Evolutionary conservation across 1,140 invertebrate species (phyloP).

Genomic region (Rhyacophila brunnea): DNA sequence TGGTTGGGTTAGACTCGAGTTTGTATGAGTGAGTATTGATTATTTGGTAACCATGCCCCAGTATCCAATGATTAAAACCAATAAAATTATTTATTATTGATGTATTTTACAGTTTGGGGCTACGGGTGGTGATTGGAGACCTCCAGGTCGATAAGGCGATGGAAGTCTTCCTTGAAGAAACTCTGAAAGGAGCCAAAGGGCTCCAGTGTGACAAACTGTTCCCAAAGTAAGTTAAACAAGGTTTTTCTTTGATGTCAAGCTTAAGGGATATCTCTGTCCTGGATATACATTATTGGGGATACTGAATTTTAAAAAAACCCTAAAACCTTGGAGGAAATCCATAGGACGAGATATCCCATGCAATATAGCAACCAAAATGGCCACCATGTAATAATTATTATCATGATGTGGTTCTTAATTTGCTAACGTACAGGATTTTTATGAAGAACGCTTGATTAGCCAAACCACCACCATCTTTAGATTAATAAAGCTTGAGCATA

Average conservation of each 20-base stretch:
- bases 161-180: slow-evolving; percentile 52
- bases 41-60: neutral
- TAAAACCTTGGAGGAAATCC: neutral
- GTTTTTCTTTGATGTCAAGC: neutral
- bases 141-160: slow-evolving; percentile 50
- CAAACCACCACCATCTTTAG: no score
- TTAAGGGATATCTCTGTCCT: neutral
- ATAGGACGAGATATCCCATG: neutral
- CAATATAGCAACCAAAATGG: no score
- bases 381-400: neutral
- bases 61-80: neutral
- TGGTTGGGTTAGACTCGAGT: neutral
- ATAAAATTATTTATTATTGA: neutral
- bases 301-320: neutral
- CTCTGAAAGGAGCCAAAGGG: slow-evolving; percentile 45
- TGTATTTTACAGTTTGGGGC: slow-evolving; percentile 46
- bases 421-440: no score
- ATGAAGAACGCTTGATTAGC: no score
- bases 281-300: neutral
- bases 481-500: no score
- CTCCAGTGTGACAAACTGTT: slow-evolving; percentile 53
- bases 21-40: neutral
- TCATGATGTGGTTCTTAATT: neutral
- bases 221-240: slow-evolving; percentile 47
- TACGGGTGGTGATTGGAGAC: slow-evolving; percentile 53